Evolutionary conservation across 2,888 invertebrate species (phyloP).

Genomic region (Choreutis nemorana): DNA sequence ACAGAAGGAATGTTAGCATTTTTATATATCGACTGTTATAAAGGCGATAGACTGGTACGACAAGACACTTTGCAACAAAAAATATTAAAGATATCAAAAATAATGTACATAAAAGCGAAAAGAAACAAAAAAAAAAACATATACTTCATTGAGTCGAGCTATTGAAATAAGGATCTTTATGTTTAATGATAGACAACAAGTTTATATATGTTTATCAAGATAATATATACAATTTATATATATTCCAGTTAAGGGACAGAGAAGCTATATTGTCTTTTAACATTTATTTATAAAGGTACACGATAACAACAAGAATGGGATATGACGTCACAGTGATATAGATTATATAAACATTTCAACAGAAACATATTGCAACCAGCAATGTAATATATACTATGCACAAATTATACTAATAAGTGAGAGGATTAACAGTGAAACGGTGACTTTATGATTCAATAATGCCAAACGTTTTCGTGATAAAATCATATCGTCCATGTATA

Average conservation of each 20-base stretch:
- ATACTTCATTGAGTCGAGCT: slow-evolving; percentile 17
- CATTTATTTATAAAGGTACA: slow-evolving; percentile 30
- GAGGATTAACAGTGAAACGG: slow-evolving; percentile 41
- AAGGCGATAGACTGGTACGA: no score
- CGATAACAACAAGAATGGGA: slow-evolving; percentile 34
- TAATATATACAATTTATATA: slow-evolving; percentile 20
- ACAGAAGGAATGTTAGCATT: no score
- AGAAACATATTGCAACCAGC: slow-evolving; percentile 27
- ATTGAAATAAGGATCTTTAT: slow-evolving; percentile 32
- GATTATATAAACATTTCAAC: slow-evolving; percentile 25
- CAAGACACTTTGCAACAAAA: no score
- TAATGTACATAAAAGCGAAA: no score
- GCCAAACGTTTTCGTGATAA: slow-evolving; percentile 28
- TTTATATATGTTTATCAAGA: slow-evolving; percentile 15
- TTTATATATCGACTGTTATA: no score
- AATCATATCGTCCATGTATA: no score
- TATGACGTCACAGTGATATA: slow-evolving; percentile 49
- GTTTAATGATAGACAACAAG: slow-evolving; percentile 28
- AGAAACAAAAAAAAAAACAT: no score
- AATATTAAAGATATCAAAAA: no score
- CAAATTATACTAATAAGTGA: slow-evolving; percentile 27
- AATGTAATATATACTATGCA: slow-evolving; percentile 38
- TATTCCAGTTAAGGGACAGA: slow-evolving; percentile 26
- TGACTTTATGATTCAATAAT: slow-evolving; percentile 33
- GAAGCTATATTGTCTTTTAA: slow-evolving; percentile 59